phyloP scores from a whole-genome alignment of 2,797 vertebrate species.

The Tinamus major region DNA sequence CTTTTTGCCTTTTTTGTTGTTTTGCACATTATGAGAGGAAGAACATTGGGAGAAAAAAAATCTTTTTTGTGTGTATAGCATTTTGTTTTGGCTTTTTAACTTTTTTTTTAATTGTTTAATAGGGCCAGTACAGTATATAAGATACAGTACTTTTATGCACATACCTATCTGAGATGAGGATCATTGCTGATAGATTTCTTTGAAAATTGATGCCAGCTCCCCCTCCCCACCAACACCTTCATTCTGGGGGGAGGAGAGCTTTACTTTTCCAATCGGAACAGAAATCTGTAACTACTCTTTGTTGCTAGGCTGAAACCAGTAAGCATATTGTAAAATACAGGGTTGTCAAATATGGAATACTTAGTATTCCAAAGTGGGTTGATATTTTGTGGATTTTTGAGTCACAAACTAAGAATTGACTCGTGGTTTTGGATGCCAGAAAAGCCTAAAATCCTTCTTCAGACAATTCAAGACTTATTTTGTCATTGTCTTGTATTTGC shows the following conservation, averaged over 20 bases:
- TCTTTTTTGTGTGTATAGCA: slow-evolving; percentile 64
- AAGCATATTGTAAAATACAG: slow-evolving; percentile 78
- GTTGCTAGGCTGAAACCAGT: slow-evolving; percentile 74
- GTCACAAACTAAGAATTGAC: slow-evolving; percentile 76
- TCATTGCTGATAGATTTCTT: slow-evolving; percentile 60
- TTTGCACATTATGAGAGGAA: slow-evolving; percentile 92
- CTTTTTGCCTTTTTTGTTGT: slow-evolving; percentile 88
- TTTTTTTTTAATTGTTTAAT: slow-evolving; percentile 73
- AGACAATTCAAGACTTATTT: slow-evolving; percentile 79
- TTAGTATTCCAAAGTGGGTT: slow-evolving; percentile 71
- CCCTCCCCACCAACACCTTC: slow-evolving; percentile 37
- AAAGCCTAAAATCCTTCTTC: slow-evolving; percentile 80
- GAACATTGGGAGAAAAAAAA: slow-evolving; percentile 74
- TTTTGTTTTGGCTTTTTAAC: slow-evolving; percentile 74
- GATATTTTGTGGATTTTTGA: slow-evolving; percentile 78
- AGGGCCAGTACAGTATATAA: slow-evolving; percentile 77
- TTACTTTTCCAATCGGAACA: slow-evolving; percentile 75
- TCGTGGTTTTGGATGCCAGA: slow-evolving; percentile 79
- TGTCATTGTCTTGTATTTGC: slow-evolving; percentile 84
- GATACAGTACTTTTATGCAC: slow-evolving; percentile 81
- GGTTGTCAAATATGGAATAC: slow-evolving; percentile 77
- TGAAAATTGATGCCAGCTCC: slow-evolving; percentile 61
- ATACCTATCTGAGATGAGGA: slow-evolving; percentile 74
- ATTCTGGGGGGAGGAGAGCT: slow-evolving; percentile 73
- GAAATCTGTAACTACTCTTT: slow-evolving; percentile 70